Evolutionary conservation across 2,113 vertebrate species (phyloP).

Genomic region (Colossoma macropomum): DNA sequence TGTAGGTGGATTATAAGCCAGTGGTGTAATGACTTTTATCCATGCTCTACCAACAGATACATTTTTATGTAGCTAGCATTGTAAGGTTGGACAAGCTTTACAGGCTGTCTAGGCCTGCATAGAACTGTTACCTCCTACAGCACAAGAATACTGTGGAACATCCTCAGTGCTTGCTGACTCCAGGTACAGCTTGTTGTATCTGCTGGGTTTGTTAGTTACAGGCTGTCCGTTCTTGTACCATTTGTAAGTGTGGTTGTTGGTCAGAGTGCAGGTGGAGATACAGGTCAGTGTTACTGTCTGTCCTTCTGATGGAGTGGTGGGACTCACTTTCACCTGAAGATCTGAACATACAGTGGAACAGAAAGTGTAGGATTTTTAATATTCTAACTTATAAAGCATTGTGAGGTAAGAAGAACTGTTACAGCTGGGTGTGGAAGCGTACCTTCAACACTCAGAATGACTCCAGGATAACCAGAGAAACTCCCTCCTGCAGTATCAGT

Average conservation of each 20-base stretch:
- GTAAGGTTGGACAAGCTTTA: no score
- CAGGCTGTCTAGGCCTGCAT: neutral
- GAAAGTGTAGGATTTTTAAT: neutral
- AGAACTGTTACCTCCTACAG: neutral
- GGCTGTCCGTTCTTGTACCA: neutral
- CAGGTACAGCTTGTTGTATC: neutral
- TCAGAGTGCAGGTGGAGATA: slow-evolving; percentile 6
- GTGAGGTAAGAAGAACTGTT: no score
- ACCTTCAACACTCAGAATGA: neutral
- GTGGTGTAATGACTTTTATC: no score
- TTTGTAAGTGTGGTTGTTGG: neutral
- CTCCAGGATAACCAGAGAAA: neutral
- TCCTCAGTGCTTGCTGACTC: neutral
- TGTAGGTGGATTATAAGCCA: no score
- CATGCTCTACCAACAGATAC: no score
- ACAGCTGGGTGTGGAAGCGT: no score
- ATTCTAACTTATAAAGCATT: no score
- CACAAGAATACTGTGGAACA: neutral
- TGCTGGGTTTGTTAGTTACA: neutral
- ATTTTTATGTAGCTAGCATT: no score
- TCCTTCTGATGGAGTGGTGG: neutral
- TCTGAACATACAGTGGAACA: neutral
- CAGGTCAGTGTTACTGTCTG: neutral
- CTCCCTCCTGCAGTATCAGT: neutral
- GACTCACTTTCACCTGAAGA: neutral